A percentile compares a stretch with the other conserved stretches of the same genome.
Evolutionary conservation across 2,113 vertebrate species (phyloP).

Genomic region (Seriola aureovittata): DNA sequence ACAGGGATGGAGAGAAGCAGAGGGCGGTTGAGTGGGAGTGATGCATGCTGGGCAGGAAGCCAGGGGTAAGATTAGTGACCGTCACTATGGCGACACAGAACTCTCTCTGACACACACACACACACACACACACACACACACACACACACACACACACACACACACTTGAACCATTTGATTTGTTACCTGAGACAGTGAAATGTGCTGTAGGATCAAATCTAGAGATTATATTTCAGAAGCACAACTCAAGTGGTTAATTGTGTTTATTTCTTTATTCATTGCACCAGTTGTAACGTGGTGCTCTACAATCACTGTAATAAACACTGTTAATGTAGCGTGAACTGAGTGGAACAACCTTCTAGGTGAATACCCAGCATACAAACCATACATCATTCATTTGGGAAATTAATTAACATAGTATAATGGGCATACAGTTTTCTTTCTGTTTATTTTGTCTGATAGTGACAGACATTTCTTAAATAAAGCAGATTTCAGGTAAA

Average conservation of each 20-base stretch:
- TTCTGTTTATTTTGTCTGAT: neutral
- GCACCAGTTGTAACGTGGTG: neutral
- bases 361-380: neutral
- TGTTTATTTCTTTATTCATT: neutral
- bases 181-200: conserved; percentile 43
- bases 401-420: no score
- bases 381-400: neutral
- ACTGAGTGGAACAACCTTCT: neutral
- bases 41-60: conserved; percentile 79
- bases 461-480: neutral
- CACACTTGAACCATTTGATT: conserved; percentile 25
- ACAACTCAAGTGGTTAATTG: neutral
- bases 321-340: neutral
- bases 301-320: neutral
- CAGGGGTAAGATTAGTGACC: conserved; percentile 78
- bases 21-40: conserved; percentile 75
- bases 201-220: neutral
- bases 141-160: conserved; percentile 4
- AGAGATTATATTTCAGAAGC: neutral
- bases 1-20: conserved; percentile 43
- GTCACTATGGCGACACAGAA: conserved; percentile 79
- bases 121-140: neutral
- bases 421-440: neutral
- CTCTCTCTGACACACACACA: conserved; percentile 19
- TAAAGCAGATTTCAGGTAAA: no score